These are phyloP conservation scores for Sinocyclocheilus anshuiensis DNA, from an alignment of 2,113 vertebrate species.

Conservation along the genomic window DNA sequence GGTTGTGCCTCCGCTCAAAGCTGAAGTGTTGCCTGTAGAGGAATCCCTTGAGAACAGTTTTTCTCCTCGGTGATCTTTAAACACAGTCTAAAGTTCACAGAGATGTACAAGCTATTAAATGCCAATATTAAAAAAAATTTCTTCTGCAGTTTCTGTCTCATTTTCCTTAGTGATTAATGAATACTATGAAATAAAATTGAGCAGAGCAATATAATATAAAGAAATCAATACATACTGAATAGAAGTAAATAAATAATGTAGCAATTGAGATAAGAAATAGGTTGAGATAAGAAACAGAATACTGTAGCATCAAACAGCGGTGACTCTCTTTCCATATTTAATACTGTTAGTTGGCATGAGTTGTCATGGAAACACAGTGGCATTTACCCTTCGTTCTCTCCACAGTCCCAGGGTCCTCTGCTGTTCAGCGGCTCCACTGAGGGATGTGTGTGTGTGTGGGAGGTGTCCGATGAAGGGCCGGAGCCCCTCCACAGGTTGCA, in stretches of 20 bases:
- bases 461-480: slow-evolving; percentile 61
- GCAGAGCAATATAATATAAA: neutral
- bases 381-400: slow-evolving; percentile 49
- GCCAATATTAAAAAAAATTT: slow-evolving; percentile 5
- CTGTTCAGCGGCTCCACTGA: slow-evolving; percentile 77
- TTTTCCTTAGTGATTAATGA: neutral
- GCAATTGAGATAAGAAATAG: neutral
- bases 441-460: slow-evolving; percentile 78
- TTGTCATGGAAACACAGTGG: slow-evolving; percentile 51
- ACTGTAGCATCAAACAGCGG: slow-evolving; percentile 1
- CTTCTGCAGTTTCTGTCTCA: neutral
- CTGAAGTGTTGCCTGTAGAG: slow-evolving; percentile 13
- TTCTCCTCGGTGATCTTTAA: slow-evolving; percentile 10
- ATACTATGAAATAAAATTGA: neutral
- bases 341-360: slow-evolving; percentile 23
- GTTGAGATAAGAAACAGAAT: neutral
- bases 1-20: neutral
- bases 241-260: neutral
- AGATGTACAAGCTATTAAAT: slow-evolving; percentile 14
- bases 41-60: neutral
- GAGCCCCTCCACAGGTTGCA: slow-evolving; percentile 69
- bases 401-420: slow-evolving; percentile 78
- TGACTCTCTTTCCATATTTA: slow-evolving; percentile 21
- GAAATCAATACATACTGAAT: neutral
- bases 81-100: slow-evolving; percentile 18